phyloP scores from a whole-genome alignment of 2,888 invertebrate genomes.

The Volucella inanis region DNA sequence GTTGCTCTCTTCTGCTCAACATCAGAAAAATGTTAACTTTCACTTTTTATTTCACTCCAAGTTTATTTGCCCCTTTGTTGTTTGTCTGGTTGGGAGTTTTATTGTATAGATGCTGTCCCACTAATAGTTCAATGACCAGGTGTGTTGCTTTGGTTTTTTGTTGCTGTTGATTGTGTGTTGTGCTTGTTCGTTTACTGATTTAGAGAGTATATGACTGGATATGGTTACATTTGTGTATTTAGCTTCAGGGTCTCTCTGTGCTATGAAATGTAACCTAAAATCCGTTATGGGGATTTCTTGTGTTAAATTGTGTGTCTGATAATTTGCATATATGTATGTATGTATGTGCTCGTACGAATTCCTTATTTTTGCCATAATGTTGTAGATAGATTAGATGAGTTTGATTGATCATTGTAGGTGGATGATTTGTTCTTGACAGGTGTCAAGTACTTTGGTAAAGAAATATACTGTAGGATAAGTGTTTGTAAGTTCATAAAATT shows the following conservation, averaged over 20 bases:
- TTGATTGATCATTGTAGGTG: conserved; percentile 23
- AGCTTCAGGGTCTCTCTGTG: conserved; percentile 64
- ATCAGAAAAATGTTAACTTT: conserved; percentile 65
- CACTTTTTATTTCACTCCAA: conserved; percentile 63
- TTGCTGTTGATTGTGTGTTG: not conserved
- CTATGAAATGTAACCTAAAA: conserved; percentile 65
- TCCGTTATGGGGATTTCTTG: conserved; percentile 70
- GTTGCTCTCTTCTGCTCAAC: conserved; percentile 33
- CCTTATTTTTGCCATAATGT: conserved; percentile 16
- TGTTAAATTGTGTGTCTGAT: conserved; percentile 52
- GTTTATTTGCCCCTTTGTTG: conserved; percentile 48
- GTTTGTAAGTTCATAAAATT: conserved; percentile 21
- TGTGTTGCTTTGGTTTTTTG: conserved; percentile 45
- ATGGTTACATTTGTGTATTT: conserved; percentile 38
- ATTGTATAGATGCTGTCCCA: conserved; percentile 57
- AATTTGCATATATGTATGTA: conserved; percentile 49
- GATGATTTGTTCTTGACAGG: conserved; percentile 41
- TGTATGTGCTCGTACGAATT: not conserved
- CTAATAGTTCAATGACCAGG: conserved; percentile 72
- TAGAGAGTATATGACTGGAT: conserved; percentile 15
- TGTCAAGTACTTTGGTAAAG: conserved; percentile 59
- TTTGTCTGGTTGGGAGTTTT: conserved; percentile 32
- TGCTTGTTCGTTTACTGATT: conserved; percentile 5
- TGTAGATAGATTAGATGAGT: conserved; percentile 34
- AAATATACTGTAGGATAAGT: conserved; percentile 45